Base-by-base conservation (phyloP, 2,888 invertebrate species). In the Apomyelois bistriatella region DNA sequence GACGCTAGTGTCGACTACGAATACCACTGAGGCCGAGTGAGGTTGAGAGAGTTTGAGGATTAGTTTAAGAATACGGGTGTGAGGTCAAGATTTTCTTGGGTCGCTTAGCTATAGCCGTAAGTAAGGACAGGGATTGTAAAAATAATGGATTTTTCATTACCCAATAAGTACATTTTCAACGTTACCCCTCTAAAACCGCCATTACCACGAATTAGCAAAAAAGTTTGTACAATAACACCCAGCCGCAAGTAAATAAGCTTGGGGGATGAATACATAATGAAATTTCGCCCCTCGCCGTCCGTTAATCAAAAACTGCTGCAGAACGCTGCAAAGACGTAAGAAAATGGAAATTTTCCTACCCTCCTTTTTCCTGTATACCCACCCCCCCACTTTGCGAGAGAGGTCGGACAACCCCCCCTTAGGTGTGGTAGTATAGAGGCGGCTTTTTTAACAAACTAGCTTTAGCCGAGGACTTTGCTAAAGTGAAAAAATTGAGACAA, bases 291-390 rank as follows among this genome's bases (percentile, higher is more conserved):
- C 79, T 76, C 66, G 76, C 74, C 81, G 87, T 86, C 87, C 89
- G 89, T 88, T 89, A 88, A 88, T 89, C 89, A 88, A 88, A 89
- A 87, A 88, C 79, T 88, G 85, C 84, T 85, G 87, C 85, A 83
- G 82, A 88, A 80, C 75, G 72, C 70, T 43, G 42, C 58, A 60
- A 60, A 60, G 60, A 60, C 72, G 69, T 78, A 88, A 88, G 88
- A 88, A 88, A 88, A 88, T 88, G 88, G 88, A 90, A 90, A 90
- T 90, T 89, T 90, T 88, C 85, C 89, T 78, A 79, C 89, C 89
- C 89, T 90, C 89, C 89, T 90, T 90, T 89, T 90, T 90, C 89
- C 89, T 89, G 89, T 88, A 81, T 76, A 74, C 74, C 72, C 74
- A 68, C 72, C 79, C 72, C 70, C 74, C 68, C 66, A 35, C 36